Conservation (phyloP, 2,113 vertebrate genomes). For the Xyrauchen texanus region DNA sequence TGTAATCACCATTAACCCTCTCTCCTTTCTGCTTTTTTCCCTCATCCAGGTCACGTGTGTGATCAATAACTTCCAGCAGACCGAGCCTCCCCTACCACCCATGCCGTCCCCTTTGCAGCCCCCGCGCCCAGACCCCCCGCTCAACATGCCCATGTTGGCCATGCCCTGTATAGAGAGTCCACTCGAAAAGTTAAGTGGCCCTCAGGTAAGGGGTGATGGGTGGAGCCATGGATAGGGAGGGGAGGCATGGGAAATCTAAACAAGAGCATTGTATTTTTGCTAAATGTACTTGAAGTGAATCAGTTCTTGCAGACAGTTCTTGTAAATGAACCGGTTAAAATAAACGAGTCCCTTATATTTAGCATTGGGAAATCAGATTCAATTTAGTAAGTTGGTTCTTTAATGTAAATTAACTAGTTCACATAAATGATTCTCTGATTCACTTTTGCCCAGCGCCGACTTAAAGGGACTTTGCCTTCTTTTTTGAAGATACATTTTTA, state of each 20-base stretch:
- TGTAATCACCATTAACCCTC: not conserved
- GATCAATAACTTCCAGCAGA: constrained; percentile 77
- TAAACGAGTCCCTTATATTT: no score
- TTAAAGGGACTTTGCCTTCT: no score
- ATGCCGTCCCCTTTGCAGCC: constrained; percentile 32
- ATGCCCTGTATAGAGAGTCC: constrained; percentile 81
- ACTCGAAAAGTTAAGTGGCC: constrained; percentile 91
- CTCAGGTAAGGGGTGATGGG: constrained; percentile 83
- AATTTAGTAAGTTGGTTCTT: no score
- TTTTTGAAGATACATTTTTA: no score
- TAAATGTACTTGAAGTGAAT: no score
- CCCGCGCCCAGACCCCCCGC: constrained; percentile 64
- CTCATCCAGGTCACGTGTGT: constrained; percentile 74
- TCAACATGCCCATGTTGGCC: constrained; percentile 72
- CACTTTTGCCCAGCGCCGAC: no score
- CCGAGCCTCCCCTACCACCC: constrained; percentile 46
- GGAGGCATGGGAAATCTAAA: not conserved
- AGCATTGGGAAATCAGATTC: no score
- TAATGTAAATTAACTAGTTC: no score
- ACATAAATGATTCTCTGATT: no score
- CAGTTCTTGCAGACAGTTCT: no score
- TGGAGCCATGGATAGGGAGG: constrained; percentile 36
- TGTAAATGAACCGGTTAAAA: no score
- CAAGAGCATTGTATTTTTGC: no score
- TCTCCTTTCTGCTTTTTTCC: constrained; percentile 24